These are phyloP conservation scores for Caenorhabditis remanei DNA, from an alignment of 1,140 invertebrate species.

Conservation along the genomic window DNA sequence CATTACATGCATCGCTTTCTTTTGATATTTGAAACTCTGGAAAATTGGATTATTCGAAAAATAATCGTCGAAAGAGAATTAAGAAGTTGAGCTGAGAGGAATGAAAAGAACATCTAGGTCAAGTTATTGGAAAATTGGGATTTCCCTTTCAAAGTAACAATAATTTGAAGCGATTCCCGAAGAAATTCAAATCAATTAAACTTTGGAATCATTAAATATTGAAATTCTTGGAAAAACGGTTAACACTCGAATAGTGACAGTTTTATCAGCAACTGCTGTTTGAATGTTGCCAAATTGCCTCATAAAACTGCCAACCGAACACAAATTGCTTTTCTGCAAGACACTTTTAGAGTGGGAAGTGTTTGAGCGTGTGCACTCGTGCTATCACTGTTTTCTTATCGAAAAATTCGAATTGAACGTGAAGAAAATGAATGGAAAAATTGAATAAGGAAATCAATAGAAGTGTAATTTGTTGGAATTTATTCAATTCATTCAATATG, in stretches of 20 bases:
- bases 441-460: too few species aligned
- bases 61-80: too few species aligned
- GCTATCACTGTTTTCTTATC: background rate
- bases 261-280: conserved; percentile 30
- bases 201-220: background rate
- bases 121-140: too few species aligned
- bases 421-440: background rate
- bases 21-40: background rate
- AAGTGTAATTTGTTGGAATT: too few species aligned
- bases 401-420: background rate
- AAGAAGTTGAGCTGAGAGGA: too few species aligned
- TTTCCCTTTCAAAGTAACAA: too few species aligned
- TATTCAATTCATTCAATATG: too few species aligned
- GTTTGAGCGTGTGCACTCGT: background rate
- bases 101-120: too few species aligned
- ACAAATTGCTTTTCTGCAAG: background rate
- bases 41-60: too few species aligned
- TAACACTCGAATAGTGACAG: background rate
- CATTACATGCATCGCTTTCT: background rate
- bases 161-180: too few species aligned
- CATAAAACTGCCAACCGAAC: conserved; percentile 45
- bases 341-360: background rate
- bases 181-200: background rate
- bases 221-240: conserved; percentile 4
- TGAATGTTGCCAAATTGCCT: conserved; percentile 34